Conservation (phyloP, 2,888 invertebrate species). For the Cabera pusaria region DNA sequence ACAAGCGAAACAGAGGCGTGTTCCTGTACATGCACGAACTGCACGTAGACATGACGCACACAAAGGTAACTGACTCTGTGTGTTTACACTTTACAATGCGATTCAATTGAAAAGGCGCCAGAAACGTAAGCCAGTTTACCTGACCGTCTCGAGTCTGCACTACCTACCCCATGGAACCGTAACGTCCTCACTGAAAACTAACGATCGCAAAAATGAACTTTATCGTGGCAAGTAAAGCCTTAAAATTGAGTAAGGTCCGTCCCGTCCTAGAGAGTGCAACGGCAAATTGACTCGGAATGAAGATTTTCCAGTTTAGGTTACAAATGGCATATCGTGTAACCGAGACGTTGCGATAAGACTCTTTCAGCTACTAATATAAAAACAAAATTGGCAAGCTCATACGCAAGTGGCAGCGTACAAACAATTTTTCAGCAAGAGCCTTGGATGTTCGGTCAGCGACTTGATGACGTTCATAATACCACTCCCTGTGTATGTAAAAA, state of each 20-base stretch:
- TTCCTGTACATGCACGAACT: conserved; percentile 56
- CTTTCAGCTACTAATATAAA: conserved; percentile 23
- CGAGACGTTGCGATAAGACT: conserved; percentile 24
- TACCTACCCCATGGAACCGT: conserved; percentile 32
- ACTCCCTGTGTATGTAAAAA: conserved; percentile 36
- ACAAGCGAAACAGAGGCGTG: conserved; percentile 59
- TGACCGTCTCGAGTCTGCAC: conserved; percentile 45
- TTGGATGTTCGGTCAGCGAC: conserved; percentile 27
- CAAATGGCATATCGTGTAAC: conserved; percentile 35
- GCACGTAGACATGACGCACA: conserved; percentile 50
- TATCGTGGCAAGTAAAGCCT: conserved; percentile 20
- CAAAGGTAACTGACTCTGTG: conserved; percentile 48
- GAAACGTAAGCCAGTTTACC: conserved; percentile 67
- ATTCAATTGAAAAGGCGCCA: conserved; percentile 68
- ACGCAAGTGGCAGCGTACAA: conserved; percentile 10
- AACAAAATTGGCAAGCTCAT: conserved; percentile 10
- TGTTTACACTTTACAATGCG: conserved; percentile 59
- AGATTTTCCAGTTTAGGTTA: conserved; percentile 49
- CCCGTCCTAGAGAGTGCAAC: conserved; percentile 5
- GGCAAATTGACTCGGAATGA: conserved; percentile 40
- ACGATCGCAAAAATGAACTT: conserved; percentile 34
- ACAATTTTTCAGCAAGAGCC: conserved; percentile 26
- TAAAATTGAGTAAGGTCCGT: conserved; percentile 14
- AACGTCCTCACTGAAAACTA: conserved; percentile 17
- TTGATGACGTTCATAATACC: conserved; percentile 37